Evolutionary conservation across 2,113 vertebrate genomes (phyloP).

Genomic region (Myrmecobius fasciatus): DNA sequence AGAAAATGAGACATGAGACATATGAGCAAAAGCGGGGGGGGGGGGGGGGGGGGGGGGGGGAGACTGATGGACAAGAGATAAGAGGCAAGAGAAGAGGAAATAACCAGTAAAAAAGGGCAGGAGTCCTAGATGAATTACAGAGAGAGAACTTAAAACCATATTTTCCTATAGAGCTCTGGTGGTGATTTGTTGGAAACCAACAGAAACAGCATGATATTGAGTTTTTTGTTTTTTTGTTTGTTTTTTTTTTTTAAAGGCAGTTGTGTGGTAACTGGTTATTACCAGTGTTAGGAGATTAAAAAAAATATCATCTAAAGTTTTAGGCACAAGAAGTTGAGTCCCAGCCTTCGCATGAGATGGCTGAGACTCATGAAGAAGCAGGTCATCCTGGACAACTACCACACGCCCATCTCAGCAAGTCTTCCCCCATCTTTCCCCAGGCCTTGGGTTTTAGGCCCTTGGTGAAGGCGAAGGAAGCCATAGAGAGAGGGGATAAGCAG

Average conservation of each 20-base stretch:
- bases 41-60: background rate
- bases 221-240: conserved; percentile 46
- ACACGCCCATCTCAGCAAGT: conserved; percentile 49
- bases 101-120: conserved; percentile 62
- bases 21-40: background rate
- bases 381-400: conserved; percentile 68
- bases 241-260: conserved; percentile 72
- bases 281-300: conserved; percentile 68
- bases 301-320: conserved; percentile 60
- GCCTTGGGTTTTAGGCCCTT: conserved; percentile 46
- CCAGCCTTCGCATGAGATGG: conserved; percentile 32
- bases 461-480: conserved; percentile 50
- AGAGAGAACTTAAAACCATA: conserved; percentile 59
- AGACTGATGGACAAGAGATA: conserved; percentile 58
- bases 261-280: conserved; percentile 72
- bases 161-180: conserved; percentile 69
- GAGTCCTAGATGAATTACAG: conserved; percentile 55
- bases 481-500: conserved; percentile 39
- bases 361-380: conserved; percentile 47
- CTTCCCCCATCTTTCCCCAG: conserved; percentile 42
- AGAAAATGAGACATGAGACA: background rate
- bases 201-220: conserved; percentile 64
- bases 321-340: conserved; percentile 71
- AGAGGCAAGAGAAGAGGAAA: conserved; percentile 52
- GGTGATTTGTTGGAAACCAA: conserved; percentile 64